Evolutionary conservation across 2,797 vertebrate genomes (phyloP).

Genomic region (Vespertilio murinus): DNA sequence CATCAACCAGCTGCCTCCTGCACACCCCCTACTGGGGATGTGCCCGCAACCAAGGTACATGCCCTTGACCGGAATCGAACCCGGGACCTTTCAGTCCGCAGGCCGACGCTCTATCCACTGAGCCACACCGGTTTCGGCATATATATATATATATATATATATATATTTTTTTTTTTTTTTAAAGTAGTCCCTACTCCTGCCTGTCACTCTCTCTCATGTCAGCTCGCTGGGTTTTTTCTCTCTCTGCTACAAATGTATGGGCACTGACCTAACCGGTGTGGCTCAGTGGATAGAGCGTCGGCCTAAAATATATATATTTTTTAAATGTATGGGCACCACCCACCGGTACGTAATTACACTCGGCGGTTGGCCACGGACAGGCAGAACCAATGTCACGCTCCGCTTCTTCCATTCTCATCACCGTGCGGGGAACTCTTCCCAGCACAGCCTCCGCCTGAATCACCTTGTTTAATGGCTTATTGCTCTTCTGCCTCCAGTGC

Average conservation of each 20-base stretch:
- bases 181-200: not conserved
- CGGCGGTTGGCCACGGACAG: constrained; percentile 87
- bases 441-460: not conserved
- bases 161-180: not conserved
- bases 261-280: constrained; percentile 11
- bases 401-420: constrained; percentile 82
- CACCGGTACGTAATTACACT: constrained; percentile 86
- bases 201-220: not conserved
- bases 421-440: not conserved
- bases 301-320: too few species aligned
- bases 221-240: constrained; percentile 47
- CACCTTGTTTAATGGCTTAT: not conserved
- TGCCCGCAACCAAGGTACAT: too few species aligned
- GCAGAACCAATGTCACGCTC: constrained; percentile 88
- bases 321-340: constrained; percentile 62
- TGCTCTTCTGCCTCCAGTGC: not conserved
- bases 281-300: too few species aligned
- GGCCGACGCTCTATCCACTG: too few species aligned
- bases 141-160: too few species aligned
- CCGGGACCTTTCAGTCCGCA: too few species aligned
- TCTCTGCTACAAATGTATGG: constrained; percentile 87
- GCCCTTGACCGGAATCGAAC: too few species aligned
- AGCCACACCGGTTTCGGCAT: too few species aligned
- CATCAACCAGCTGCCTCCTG: too few species aligned
- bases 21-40: too few species aligned